phyloP scores from a whole-genome alignment of 1,140 invertebrate species.

The Amphibalanus amphitrite region DNA sequence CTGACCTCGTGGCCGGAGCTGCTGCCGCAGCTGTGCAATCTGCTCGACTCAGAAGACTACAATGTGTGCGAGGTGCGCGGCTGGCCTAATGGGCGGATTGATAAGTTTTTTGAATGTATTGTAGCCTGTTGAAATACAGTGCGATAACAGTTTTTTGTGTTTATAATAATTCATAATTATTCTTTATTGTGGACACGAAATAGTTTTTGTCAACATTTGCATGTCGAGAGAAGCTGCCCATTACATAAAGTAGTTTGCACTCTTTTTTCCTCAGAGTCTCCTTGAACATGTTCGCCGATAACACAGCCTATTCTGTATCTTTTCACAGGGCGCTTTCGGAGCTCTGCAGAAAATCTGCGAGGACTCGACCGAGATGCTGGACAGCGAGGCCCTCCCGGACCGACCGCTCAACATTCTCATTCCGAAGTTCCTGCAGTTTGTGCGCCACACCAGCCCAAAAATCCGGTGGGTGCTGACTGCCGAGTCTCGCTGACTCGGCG shows the following conservation, averaged over 20 bases:
- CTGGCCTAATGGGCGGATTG: too few species aligned
- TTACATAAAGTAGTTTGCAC: slow-evolving; percentile 5
- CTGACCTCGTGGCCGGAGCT: slow-evolving; percentile 85
- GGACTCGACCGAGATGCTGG: slow-evolving; percentile 79
- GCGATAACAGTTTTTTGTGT: too few species aligned
- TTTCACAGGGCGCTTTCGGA: slow-evolving; percentile 55
- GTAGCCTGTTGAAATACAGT: too few species aligned
- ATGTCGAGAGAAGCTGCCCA: too few species aligned
- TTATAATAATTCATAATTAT: too few species aligned
- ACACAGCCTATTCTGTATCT: slow-evolving; percentile 11
- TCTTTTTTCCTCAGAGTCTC: slow-evolving; percentile 12
- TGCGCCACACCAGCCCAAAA: slow-evolving; percentile 82
- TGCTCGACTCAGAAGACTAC: slow-evolving; percentile 90
- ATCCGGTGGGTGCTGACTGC: slow-evolving; percentile 48
- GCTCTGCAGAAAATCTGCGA: slow-evolving; percentile 98
- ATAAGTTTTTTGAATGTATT: slow-evolving; percentile 11
- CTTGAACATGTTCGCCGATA: background rate
- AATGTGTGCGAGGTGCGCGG: slow-evolving; percentile 70
- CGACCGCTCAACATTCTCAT: slow-evolving; percentile 86
- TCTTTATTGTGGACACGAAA: slow-evolving; percentile 5
- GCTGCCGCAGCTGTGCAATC: slow-evolving; percentile 74
- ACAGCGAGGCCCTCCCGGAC: slow-evolving; percentile 51
- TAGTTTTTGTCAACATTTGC: too few species aligned
- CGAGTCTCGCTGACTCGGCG: too few species aligned
- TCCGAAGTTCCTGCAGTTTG: slow-evolving; percentile 96